A percentile compares a stretch with the other conserved stretches of the same genome.
Evolutionary conservation across 2,888 invertebrate genomes (phyloP).

Genomic region (Rhagium mordax): DNA sequence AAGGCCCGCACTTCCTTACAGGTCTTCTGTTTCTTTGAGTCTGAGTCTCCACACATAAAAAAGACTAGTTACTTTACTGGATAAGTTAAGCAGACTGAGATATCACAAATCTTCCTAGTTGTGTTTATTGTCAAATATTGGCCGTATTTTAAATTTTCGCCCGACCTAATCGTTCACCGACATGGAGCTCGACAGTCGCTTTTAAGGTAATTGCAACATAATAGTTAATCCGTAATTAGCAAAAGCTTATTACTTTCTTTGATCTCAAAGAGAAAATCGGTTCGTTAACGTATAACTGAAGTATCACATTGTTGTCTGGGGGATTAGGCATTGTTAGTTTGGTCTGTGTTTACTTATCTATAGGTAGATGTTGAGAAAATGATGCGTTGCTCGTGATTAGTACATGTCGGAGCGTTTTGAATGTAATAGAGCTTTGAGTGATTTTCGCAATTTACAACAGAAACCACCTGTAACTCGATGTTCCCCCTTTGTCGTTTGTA

Average conservation of each 20-base stretch:
- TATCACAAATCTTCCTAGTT: too few species aligned
- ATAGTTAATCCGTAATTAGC: slow-evolving; percentile 7
- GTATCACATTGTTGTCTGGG: not conserved
- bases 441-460: not conserved
- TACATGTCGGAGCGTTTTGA: not conserved
- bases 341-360: not conserved
- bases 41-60: too few species aligned
- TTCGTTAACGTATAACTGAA: slow-evolving; percentile 1
- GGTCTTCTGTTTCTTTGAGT: too few species aligned
- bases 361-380: not conserved
- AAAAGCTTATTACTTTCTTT: slow-evolving; percentile 14
- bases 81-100: too few species aligned
- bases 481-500: not conserved
- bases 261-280: not conserved
- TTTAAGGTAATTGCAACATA: slow-evolving; percentile 7
- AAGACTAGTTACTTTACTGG: too few species aligned
- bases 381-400: not conserved
- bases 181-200: not conserved
- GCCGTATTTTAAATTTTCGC: not conserved
- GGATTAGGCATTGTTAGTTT: not conserved
- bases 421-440: not conserved
- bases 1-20: too few species aligned
- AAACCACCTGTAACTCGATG: not conserved
- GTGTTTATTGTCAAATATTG: not conserved
- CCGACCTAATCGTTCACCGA: not conserved